phyloP scores from a whole-genome alignment of 2,797 vertebrate species.

The Potorous gilbertii region DNA sequence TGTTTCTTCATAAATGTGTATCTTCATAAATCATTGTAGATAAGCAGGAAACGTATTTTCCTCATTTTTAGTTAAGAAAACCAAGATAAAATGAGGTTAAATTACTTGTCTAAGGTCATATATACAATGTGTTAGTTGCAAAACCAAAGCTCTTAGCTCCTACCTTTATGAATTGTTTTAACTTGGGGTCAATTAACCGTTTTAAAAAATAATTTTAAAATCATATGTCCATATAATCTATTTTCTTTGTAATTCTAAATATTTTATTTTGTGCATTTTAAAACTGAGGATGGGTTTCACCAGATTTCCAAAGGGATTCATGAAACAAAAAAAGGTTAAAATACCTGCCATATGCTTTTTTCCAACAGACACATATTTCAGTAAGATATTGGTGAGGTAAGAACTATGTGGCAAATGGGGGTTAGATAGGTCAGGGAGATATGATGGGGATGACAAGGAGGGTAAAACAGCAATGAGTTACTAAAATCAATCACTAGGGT shows the following conservation, averaged over 20 bases:
- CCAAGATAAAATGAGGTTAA: not conserved
- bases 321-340: not conserved
- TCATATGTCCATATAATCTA: not conserved
- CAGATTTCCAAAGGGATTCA: not conserved
- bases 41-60: conserved; percentile 36
- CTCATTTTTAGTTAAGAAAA: not conserved
- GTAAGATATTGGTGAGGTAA: conserved; percentile 17
- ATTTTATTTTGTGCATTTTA: not conserved
- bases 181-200: not conserved
- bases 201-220: not conserved
- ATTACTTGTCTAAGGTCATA: not conserved
- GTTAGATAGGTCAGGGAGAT: not conserved
- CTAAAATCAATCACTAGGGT: not conserved
- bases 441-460: not conserved
- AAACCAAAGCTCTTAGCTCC: not conserved
- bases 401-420: not conserved
- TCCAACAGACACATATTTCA: conserved; percentile 10
- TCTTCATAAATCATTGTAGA: not conserved
- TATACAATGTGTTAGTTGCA: not conserved
- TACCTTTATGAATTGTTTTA: not conserved
- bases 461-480: not conserved
- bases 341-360: not conserved
- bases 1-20: conserved; percentile 14
- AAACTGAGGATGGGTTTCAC: not conserved
- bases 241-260: not conserved